Evolutionary conservation across 2,797 vertebrate species (phyloP), one percentile per base, ranked within the genome.

Genomic region (Leptoclinus maculatus): DNA sequence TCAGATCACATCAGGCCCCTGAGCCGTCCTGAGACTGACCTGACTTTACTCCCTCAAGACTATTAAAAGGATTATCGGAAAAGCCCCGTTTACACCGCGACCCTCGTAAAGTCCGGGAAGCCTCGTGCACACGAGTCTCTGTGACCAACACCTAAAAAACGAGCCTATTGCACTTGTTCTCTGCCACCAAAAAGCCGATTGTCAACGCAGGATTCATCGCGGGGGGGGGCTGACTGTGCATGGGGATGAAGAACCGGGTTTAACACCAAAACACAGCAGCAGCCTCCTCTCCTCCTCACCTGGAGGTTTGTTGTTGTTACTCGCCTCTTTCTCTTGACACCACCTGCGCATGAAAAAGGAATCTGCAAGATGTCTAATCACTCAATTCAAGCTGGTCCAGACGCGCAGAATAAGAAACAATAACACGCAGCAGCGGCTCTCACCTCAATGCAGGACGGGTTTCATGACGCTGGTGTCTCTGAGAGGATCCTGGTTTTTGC

Each of bases 371-470:
- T 53, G 59, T 79, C 78, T 51, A n/a, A 79, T 43, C 68, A n/a
- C 0, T 27, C 29, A 13, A 66, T 62, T 56, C 76, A 56, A 65
- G 49, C 72, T 27, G 73, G 0, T 78, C 67, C 71, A 66, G 54
- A 73, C 72, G 79, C 69, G 65, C 74, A 64, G 21, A 78, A 68
- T 66, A 14, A 76, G 68, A 78, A 60, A 80, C 23, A 64, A 63
- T 7, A 73, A 68, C 70, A 64, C 43, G 79, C 74, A 69, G 66
- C 56, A 16, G 71, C 74, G 49, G 71, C 43, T 80, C 93, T 93
- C 92, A 94, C 91, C 92, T 94, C 88, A 93, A 84, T 92, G 69
- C 84, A 78, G 87, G 81, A 80, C 76, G 75, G 91, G 70, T 25
- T 87, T 84, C 92, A 93, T 92, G 81, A 51, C 72, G 81, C 77